Evolutionary conservation across 2,113 vertebrate genomes (phyloP).

Genomic region (Alectura lathami): DNA sequence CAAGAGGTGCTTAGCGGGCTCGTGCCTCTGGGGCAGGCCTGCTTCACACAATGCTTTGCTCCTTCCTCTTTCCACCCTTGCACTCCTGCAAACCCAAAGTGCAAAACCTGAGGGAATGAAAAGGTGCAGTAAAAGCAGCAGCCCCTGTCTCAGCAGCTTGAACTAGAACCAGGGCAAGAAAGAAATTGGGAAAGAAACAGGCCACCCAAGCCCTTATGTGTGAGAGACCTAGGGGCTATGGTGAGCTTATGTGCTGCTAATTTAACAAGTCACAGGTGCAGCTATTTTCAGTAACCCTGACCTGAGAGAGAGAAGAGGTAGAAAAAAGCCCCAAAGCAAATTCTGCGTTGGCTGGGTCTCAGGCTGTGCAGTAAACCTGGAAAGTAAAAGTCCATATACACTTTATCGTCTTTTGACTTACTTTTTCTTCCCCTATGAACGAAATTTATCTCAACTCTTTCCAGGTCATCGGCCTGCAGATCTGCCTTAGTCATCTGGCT

Average conservation of each 20-base stretch:
- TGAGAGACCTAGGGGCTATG: not conserved
- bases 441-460: not conserved
- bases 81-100: not conserved
- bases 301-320: not conserved
- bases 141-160: not conserved
- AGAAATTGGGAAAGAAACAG: not conserved
- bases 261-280: not conserved
- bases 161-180: not conserved
- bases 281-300: not conserved
- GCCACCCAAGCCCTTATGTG: rapidly evolving
- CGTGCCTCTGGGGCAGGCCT: not conserved
- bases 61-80: not conserved
- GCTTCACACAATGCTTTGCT: not conserved
- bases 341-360: not conserved
- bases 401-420: not conserved
- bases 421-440: not conserved
- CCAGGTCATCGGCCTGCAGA: not conserved
- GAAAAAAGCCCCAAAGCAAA: not conserved
- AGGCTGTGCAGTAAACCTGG: not conserved
- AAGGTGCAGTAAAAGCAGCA: not conserved
- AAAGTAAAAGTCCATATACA: not conserved
- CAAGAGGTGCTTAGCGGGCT: not conserved
- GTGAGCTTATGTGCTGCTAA: not conserved
- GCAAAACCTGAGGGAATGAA: not conserved
- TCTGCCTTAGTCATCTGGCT: constrained; percentile 12